A percentile compares a stretch with the other conserved stretches of the same genome.
Conservation (phyloP, 2,113 vertebrate species). For the Todiramphus saurophagus region DNA sequence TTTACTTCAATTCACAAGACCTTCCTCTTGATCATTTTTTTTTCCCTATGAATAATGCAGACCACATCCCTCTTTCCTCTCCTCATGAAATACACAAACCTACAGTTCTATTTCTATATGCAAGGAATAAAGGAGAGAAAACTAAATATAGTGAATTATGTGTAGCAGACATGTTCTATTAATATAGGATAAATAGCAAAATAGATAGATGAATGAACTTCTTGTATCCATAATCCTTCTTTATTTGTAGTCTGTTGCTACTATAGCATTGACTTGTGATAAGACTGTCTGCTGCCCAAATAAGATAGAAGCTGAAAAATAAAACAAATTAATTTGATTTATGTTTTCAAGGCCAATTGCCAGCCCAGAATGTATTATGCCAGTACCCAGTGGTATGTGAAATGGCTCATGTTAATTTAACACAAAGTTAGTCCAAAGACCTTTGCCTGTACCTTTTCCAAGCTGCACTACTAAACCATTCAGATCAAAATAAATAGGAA, state of each 20-base stretch:
- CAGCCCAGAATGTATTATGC: not conserved
- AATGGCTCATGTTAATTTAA: constrained; percentile 16
- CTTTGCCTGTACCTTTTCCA: constrained; percentile 23
- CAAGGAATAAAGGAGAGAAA: not conserved
- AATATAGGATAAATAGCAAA: not conserved
- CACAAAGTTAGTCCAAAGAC: constrained; percentile 29
- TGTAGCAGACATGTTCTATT: not conserved
- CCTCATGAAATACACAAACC: not conserved
- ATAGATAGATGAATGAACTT: not conserved
- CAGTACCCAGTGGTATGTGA: not conserved
- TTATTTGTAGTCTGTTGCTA: not conserved
- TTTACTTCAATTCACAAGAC: not conserved
- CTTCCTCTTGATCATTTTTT: not conserved
- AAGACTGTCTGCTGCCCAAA: not conserved
- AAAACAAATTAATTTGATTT: constrained; percentile 19
- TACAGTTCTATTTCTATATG: not conserved
- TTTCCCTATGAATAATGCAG: not conserved
- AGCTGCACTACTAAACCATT: not conserved
- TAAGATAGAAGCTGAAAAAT: constrained; percentile 22
- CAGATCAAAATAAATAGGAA: constrained; percentile 16
- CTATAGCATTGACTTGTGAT: not conserved
- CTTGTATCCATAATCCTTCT: not conserved
- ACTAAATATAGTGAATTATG: not conserved
- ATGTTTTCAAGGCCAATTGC: constrained; percentile 17
- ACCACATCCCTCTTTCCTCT: not conserved